Base-by-base conservation (phyloP, 2,797 vertebrate genomes). In the Lophius americanus region DNA sequence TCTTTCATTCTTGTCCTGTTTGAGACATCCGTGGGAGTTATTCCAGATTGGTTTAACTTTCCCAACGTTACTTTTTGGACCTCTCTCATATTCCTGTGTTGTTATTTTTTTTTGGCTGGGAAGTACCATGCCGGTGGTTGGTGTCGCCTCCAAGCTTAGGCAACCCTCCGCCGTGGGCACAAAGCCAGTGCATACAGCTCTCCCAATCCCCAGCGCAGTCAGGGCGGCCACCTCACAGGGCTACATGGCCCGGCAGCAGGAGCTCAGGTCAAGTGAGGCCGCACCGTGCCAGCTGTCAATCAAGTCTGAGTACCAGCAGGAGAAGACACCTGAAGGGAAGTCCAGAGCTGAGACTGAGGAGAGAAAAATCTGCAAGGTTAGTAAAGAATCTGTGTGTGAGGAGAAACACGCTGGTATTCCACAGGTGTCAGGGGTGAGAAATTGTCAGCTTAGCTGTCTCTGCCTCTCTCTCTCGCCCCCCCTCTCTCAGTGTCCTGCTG, bases 131-230 rank as follows among this genome's bases (percentile, higher is more conserved):
- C 96, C 98, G 90, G 97, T 96, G 57, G 95, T 98, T 86, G 96
- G 97, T 66, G 95, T 98, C 82, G 95, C 96, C 84, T 98, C 98
- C 86, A 96, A 98, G 90, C 93, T 95, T 76, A 95, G 95, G 71
- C 96, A 94, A 90, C 96, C 96, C 77, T 93, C 91, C 4, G 49
- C 94, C 0, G 92, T 94, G 89, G 94, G 93, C 92, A 92, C 94
- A 88, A 96, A 95, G 93, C 96, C 96, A 78, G 92, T 97, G 87
- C 96, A 98, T 82, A 94, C 94, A 13, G 95, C 96, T 71, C 94
- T 96, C 81, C 96, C 94, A 66, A 97, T 97, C 88, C 94, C 95
- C 73, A 96, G 79, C 73, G 91, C 94, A 68, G 94, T 94, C 88
- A 85, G 91, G 14, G 7, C 89, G 0, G 9, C 92, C 2, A 6